Base-by-base conservation (phyloP, 2,888 invertebrate genomes). In the Acronicta leporina region DNA sequence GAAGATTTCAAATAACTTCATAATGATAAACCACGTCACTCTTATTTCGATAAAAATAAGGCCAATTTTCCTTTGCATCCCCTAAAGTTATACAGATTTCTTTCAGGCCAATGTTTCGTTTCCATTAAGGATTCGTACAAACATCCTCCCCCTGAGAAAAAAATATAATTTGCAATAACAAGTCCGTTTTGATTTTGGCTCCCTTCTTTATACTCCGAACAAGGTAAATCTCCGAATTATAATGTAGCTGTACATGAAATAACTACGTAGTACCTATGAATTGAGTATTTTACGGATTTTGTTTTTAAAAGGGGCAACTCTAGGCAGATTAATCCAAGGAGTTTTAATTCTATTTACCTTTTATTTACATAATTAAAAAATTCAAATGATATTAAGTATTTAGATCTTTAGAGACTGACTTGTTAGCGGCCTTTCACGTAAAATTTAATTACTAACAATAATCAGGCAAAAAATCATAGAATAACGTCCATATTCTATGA, bases 111-210 rank as follows among this genome's bases (percentile, higher is more conserved):
- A 83, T 86, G 86, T 86, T 86, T 78, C 86, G 83, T 86, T 90
- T 90, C 86, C 87, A 88, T 90, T 89, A 90, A 81, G 83, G 77
- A 82, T 79, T 81, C 82, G 79, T 65, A 81, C 84, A 87, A 89
- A 89, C 87, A 87, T 82, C 76, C 82, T 83, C 84, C 81, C 80
- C 73, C 54, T 86, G 86, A 83, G 79, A 77, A 87, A 88, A 38
- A 89, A 87, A 89, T 83, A 85, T 88, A 90, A 91, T 90, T 91
- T 89, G 85, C 75, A 87, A 91, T 85, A 90, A 89, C 90, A 91
- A 87, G 69, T 67, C 79, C 76, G 80, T 83, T 87, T 85, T 87
- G 86, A 86, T 87, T n/a, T 87, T 78, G 55, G 72, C 49, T 78
- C 75, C 78, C 81, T 79, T 42, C 50, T 57, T 65, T 70, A 66